Conservation (phyloP, 2,113 vertebrate genomes). For the Toxotes chatareus region DNA sequence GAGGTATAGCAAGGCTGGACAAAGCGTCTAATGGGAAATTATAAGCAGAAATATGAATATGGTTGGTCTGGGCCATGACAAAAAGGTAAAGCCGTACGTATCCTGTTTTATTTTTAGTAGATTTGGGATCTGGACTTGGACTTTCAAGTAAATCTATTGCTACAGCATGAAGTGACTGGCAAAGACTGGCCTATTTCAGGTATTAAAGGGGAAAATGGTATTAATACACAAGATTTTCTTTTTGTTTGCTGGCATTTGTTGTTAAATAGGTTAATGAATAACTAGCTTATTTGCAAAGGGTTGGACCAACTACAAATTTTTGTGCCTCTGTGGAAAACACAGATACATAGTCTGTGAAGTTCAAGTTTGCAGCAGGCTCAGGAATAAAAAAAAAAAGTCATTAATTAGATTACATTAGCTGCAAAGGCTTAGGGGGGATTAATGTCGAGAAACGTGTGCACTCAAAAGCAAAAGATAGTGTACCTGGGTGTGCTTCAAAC, state of each 20-base stretch:
- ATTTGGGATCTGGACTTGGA: background rate
- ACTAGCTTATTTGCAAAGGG: background rate
- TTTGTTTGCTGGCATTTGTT: background rate
- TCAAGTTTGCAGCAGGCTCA: constrained; percentile 54
- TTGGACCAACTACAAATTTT: background rate
- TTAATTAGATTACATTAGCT: constrained; percentile 87
- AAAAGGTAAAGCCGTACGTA: constrained; percentile 10
- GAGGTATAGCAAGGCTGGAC: constrained; percentile 18
- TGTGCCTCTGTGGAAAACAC: constrained; percentile 12
- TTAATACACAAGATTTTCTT: background rate
- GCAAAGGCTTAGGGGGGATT: constrained; percentile 83
- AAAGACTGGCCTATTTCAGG: background rate
- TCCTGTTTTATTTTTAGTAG: background rate
- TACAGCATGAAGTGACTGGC: background rate
- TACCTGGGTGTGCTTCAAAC: constrained; percentile 81
- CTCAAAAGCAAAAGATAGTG: constrained; percentile 76
- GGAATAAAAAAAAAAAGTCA: constrained; percentile 62
- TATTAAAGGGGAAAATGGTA: background rate
- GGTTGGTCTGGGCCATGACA: background rate
- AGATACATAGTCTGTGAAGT: constrained; percentile 30
- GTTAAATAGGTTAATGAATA: constrained; percentile 9
- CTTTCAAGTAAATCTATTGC: background rate
- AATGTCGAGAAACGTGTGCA: constrained; percentile 75
- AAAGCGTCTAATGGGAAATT: constrained; percentile 37
- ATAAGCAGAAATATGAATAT: constrained; percentile 16